Conservation (phyloP, 2,888 invertebrate species). For the Dynastes maya region DNA sequence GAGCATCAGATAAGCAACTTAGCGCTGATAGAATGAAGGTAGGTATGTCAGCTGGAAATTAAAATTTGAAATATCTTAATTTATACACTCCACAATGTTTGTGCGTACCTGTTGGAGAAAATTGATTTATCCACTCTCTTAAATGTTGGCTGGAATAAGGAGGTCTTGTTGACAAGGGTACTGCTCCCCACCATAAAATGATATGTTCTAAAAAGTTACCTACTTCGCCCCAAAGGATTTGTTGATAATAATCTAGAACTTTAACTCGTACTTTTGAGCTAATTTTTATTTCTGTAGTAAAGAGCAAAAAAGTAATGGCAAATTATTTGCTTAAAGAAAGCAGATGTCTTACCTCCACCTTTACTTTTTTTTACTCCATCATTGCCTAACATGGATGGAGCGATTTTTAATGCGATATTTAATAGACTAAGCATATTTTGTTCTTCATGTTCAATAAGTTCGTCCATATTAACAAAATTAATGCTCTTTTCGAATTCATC, state of each 20-base stretch:
- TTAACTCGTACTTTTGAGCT: slow-evolving; percentile 76
- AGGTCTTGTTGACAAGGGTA: slow-evolving; percentile 79
- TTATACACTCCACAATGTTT: neutral
- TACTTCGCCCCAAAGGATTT: slow-evolving; percentile 86
- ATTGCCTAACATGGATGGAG: slow-evolving; percentile 76
- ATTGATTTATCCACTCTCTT: slow-evolving; percentile 77
- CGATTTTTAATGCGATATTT: slow-evolving; percentile 74
- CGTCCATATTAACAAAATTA: slow-evolving; percentile 75
- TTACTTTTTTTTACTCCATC: slow-evolving; percentile 76
- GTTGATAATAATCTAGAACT: slow-evolving; percentile 81
- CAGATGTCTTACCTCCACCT: slow-evolving; percentile 61
- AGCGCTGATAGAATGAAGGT: slow-evolving; percentile 81
- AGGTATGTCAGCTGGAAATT: slow-evolving; percentile 74
- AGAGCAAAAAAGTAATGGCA: neutral
- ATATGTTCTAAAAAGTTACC: slow-evolving; percentile 87
- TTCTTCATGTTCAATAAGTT: slow-evolving; percentile 79
- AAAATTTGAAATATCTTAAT: neutral
- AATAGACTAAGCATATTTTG: slow-evolving; percentile 78
- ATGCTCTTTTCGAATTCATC: slow-evolving; percentile 66
- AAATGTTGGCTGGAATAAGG: slow-evolving; percentile 78
- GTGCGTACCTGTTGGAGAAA: slow-evolving; percentile 73
- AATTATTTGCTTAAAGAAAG: no score
- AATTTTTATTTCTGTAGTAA: slow-evolving; percentile 73
- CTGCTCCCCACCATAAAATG: slow-evolving; percentile 87
- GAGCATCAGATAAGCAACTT: slow-evolving; percentile 82